These are phyloP conservation scores for Autographa pulchrina DNA, from an alignment of 2,888 invertebrate genomes.

Conservation along the genomic window DNA sequence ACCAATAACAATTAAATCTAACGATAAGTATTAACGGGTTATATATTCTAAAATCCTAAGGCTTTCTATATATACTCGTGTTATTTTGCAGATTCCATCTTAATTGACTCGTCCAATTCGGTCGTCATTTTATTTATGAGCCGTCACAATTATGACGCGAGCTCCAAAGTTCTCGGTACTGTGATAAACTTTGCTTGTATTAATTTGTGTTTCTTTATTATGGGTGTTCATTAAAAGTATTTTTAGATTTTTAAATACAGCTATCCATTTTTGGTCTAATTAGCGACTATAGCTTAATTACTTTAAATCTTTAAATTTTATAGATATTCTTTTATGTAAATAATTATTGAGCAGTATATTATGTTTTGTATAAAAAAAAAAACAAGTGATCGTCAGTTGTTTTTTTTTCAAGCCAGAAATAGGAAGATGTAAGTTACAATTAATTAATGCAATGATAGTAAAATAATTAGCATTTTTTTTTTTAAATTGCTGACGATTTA, in stretches of 20 bases:
- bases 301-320: too few species aligned
- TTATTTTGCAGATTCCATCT: slow-evolving; percentile 37
- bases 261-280: background rate
- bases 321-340: too few species aligned
- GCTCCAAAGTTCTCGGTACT: slow-evolving; percentile 12
- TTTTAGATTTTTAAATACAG: background rate
- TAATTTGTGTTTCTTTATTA: background rate
- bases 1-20: slow-evolving; percentile 1
- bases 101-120: slow-evolving; percentile 46
- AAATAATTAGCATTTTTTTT: too few species aligned
- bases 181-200: background rate
- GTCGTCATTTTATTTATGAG: slow-evolving; percentile 44
- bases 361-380: too few species aligned
- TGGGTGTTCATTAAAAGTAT: background rate
- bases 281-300: background rate
- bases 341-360: too few species aligned
- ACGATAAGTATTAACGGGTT: background rate
- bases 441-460: too few species aligned
- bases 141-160: slow-evolving; percentile 14
- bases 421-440: too few species aligned
- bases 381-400: too few species aligned
- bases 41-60: slow-evolving; percentile 9
- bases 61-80: slow-evolving; percentile 5
- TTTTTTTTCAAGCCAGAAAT: too few species aligned
- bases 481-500: too few species aligned